phyloP scores from a whole-genome alignment of 2,797 vertebrate species.

The Gephyroberyx darwinii region DNA sequence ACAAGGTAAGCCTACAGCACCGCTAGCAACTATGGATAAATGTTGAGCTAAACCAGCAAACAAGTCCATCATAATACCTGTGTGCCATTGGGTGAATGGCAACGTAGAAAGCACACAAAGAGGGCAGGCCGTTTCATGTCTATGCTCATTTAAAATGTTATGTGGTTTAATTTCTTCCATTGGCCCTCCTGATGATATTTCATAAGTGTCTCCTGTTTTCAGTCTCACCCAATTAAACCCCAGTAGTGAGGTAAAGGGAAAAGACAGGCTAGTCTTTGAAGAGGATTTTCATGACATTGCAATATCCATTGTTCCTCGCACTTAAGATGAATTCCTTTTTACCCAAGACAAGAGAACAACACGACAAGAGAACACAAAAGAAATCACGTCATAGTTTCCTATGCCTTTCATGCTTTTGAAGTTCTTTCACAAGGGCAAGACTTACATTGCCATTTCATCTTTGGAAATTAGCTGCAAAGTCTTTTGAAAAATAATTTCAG shows the following conservation, averaged over 20 bases:
- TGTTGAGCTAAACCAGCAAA: not conserved
- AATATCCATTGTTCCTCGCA: not conserved
- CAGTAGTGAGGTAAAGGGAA: not conserved
- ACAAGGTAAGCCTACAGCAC: slow-evolving; percentile 72
- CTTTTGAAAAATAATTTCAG: not conserved
- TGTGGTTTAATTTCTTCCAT: not conserved
- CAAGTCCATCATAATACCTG: not conserved
- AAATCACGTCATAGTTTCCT: not conserved
- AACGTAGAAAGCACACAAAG: not conserved
- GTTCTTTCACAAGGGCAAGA: not conserved
- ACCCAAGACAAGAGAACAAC: too few relatives aligned
- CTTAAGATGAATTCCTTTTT: too few relatives aligned
- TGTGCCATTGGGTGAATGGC: not conserved
- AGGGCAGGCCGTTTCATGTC: not conserved
- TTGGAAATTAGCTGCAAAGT: not conserved
- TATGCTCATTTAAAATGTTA: not conserved
- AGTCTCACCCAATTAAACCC: not conserved
- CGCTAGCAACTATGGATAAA: not conserved
- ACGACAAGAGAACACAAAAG: not conserved
- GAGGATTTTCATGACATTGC: not conserved
- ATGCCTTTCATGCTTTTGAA: not conserved
- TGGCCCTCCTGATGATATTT: not conserved
- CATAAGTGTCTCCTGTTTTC: not conserved
- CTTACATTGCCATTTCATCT: not conserved
- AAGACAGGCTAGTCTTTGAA: not conserved